Base-by-base conservation (phyloP, 92 coral and sea anemone genomes). In the Galaxea fascicularis region DNA sequence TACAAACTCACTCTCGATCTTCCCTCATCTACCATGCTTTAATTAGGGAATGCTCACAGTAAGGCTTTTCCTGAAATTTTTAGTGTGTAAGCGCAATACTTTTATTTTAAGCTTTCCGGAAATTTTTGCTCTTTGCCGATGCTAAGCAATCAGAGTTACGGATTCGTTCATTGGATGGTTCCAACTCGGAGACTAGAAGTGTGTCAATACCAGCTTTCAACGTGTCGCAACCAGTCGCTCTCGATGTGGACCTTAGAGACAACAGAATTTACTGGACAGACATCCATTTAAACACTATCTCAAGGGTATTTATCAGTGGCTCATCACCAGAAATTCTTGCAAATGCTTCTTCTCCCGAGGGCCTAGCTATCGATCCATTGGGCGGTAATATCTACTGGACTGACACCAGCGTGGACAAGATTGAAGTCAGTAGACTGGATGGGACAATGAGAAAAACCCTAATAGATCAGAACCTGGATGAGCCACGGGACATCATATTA, bases 361-460 rank as follows among this genome's bases (percentile, higher is more conserved):
- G 90, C 77, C 73, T 85, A 14, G 79, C 89, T 45, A 72, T 85
- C 14, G 89, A 85, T 70, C 58, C 71, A 10, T 12, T 76, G 49
- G 89, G 89, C 14, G 59, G 89, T 12, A 85, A 85, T 26, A 77
- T 85, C 26, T 85, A 85, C 65, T 85, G 89, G 89, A 68, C 84
- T 20, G 89, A 85, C 49, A 58, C 59, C 24, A 4, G 0, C 9
- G 21, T 76, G 3, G n/a, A 85, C n/a, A 41, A 68, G 22, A 85
- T 85, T 77, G 69, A 76, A 8, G 89, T 85, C 21, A 75, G 83
- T 22, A 85, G 66, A 63, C 65, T 85, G 53, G 75, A 85, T 53
- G 89, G 89, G 15, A 25, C 78, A 8, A 66, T 76, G 54, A 76
- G 78, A 46, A 85, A 85, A 25, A 66, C 65, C 5, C 65, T 85